These are phyloP conservation scores for Shinisaurus crocodilurus DNA, from an alignment of 2,113 vertebrate species.

Conservation along the genomic window DNA sequence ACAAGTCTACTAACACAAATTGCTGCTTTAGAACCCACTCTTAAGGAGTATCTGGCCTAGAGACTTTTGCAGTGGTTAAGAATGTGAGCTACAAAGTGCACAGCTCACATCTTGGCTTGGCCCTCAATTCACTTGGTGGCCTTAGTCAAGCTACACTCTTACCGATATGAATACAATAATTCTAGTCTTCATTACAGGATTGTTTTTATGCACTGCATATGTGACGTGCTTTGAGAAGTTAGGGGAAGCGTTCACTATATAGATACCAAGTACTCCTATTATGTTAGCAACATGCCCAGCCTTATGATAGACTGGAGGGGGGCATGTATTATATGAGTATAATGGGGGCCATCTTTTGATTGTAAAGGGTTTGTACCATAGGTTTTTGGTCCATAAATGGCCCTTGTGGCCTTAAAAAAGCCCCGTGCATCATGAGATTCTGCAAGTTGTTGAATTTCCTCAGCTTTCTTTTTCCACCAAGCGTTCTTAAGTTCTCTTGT, in stretches of 20 bases:
- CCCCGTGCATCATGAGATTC: too few species aligned
- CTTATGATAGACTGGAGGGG: not conserved
- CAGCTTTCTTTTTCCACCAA: too few species aligned
- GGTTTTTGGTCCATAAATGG: too few species aligned
- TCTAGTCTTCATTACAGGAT: not conserved
- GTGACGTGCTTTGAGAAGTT: not conserved
- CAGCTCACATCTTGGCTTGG: not conserved
- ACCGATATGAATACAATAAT: not conserved
- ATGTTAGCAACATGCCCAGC: not conserved
- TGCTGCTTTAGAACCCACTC: not conserved
- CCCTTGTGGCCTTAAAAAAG: too few species aligned
- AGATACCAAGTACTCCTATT: not conserved
- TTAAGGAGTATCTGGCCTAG: too few species aligned
- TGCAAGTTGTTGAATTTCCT: too few species aligned
- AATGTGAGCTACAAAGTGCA: not conserved
- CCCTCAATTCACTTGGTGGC: not conserved
- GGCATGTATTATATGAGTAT: too few species aligned
- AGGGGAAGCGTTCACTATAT: not conserved
- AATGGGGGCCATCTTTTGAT: too few species aligned
- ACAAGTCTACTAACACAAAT: not conserved
- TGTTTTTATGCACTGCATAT: not conserved
- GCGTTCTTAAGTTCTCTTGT: too few species aligned
- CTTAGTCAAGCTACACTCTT: not conserved
- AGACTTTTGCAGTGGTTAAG: not conserved
- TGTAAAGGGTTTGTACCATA: too few species aligned